Conservation (phyloP, 2,888 invertebrate species). For the Plutella xylostella region DNA sequence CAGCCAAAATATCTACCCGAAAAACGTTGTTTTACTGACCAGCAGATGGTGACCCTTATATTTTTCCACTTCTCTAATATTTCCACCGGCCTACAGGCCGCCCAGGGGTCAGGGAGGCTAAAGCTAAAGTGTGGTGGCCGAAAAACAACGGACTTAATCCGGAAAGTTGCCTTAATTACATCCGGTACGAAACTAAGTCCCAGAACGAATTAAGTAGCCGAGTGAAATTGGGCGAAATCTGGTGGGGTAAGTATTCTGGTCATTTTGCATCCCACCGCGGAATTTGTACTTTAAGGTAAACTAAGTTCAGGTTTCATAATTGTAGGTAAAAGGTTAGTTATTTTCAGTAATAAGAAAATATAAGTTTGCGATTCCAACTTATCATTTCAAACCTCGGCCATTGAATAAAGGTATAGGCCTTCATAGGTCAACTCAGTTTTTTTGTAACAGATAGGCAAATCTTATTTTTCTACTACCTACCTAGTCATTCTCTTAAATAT, state of each 20-base stretch:
- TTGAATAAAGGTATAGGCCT: too few species aligned
- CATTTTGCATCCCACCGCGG: background rate
- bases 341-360: background rate
- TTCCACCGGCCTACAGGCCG: background rate
- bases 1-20: slow-evolving; percentile 21
- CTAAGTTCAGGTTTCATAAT: too few species aligned
- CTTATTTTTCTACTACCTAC: too few species aligned
- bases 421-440: too few species aligned
- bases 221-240: slow-evolving; percentile 34
- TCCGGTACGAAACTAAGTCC: slow-evolving; percentile 57
- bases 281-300: too few species aligned
- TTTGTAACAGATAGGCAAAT: too few species aligned
- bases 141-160: slow-evolving; percentile 61
- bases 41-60: background rate
- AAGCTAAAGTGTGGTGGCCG: slow-evolving; percentile 14
- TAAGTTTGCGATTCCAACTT: too few species aligned
- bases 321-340: background rate
- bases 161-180: slow-evolving; percentile 65
- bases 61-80: background rate
- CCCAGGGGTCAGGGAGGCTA: background rate
- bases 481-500: too few species aligned
- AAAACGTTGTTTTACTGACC: background rate
- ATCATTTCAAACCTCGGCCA: too few species aligned
- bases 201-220: slow-evolving; percentile 53
- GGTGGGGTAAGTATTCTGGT: background rate